Base-by-base conservation (phyloP, 2,888 invertebrate species). In the Oxyscelio sp. region DNA sequence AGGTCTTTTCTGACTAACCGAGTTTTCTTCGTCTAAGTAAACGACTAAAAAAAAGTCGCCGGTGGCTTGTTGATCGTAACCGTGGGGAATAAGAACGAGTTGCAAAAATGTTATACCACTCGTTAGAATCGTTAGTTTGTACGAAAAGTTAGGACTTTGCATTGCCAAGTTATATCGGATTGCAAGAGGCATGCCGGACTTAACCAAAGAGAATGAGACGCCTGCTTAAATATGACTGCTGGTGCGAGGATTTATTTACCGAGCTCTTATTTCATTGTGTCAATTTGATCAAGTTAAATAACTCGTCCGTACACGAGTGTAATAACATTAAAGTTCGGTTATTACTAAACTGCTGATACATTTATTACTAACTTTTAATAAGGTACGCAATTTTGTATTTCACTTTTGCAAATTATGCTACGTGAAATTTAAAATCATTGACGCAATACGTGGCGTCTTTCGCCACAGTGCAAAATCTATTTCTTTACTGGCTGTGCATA, bases 401-500 rank as follows among this genome's bases (percentile, higher is more conserved):
- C 27, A 6, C 27, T 27, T 27, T 27, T 27, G 27, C 3, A 27
- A 6, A 27, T 4, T 6, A 4, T 6, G 3, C 6, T 27, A 4
- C 6, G 27, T 15, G 27, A 63, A 63, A 45, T 48, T 48, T 15
- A 17, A 45, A 11, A 48, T 63, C 48, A 63, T 48, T 27, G 48
- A 63, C 45, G 27, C 48, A 24, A 24, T 22, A 11, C 50, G 24
- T 6, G 22, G 48, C 38, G 65, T 31, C 34, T 61, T 40, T 48
- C 8, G 13, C 45, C 81, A 66, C n/a, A 22, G 71, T 85, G 89
- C 86, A 89, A 91, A 92, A 92, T 92, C 92, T 90, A 93, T 93
- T 92, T 90, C 90, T 89, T 85, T 89, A 88, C 90, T 89, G 91
- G 90, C 87, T 87, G 86, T 88, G 90, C 92, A 92, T 93, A 93